Conservation (phyloP, 2,113 vertebrate species). For the Damaliscus lunatus region DNA sequence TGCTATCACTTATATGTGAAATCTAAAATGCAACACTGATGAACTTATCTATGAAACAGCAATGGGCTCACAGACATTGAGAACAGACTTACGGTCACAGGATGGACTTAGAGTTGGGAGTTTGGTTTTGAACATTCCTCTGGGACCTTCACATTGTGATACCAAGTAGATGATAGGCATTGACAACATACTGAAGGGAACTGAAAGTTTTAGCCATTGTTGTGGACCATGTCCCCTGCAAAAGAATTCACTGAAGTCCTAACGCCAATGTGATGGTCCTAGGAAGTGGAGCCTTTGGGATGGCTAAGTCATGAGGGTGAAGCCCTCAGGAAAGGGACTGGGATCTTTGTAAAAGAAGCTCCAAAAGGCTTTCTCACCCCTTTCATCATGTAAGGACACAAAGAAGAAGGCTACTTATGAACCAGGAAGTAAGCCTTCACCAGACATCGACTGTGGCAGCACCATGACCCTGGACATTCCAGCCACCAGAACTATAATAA, state of each 20-base stretch:
- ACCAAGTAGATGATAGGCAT: neutral
- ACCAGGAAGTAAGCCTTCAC: neutral
- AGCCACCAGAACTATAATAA: neutral
- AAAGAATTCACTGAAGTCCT: neutral
- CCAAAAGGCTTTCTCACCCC: neutral
- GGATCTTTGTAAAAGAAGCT: neutral
- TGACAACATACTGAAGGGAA: neutral
- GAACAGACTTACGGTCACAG: neutral
- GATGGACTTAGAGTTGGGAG: neutral
- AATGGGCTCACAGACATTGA: neutral
- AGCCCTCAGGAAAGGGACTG: neutral
- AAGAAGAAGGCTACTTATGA: neutral
- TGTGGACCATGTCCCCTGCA: neutral
- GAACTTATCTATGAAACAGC: neutral
- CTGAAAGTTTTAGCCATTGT: neutral
- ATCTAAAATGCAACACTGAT: neutral
- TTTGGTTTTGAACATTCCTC: neutral
- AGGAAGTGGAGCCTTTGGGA: neutral
- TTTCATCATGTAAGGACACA: neutral
- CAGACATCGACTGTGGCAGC: neutral
- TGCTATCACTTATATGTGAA: neutral
- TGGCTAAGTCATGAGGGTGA: neutral
- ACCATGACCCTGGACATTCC: neutral
- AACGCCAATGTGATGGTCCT: neutral
- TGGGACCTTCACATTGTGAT: neutral